A percentile compares a stretch with the other conserved stretches of the same genome.
Conservation (phyloP, 1,140 invertebrate genomes). For the Magallana ariakensis region DNA sequence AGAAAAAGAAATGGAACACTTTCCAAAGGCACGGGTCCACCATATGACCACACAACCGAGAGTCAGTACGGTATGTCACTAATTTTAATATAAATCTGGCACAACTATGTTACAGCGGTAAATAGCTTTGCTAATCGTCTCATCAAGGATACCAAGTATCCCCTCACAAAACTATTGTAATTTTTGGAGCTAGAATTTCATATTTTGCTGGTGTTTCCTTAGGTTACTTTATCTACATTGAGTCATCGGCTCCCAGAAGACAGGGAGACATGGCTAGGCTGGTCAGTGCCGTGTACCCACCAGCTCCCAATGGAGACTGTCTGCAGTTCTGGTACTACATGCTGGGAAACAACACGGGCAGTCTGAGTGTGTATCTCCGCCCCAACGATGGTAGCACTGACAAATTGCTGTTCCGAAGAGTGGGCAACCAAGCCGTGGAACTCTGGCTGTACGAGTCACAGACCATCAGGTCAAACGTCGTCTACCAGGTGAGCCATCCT, state of each 20-base stretch:
- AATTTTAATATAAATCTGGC: no score
- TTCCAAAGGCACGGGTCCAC: slow-evolving; percentile 68
- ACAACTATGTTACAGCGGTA: no score
- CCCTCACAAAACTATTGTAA: no score
- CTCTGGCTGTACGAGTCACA: slow-evolving; percentile 71
- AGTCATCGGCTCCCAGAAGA: slow-evolving; percentile 69
- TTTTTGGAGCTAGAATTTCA: no score
- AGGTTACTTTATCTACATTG: slow-evolving; percentile 78
- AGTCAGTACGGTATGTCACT: slow-evolving; percentile 65
- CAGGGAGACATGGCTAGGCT: slow-evolving; percentile 70
- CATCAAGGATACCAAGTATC: no score
- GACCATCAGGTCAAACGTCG: slow-evolving; percentile 49
- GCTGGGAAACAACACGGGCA: slow-evolving; percentile 82
- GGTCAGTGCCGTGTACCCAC: slow-evolving; percentile 59
- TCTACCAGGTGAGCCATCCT: slow-evolving; percentile 54
- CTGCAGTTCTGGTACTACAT: slow-evolving; percentile 88
- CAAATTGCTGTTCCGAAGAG: slow-evolving; percentile 58
- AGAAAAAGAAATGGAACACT: slow-evolving; percentile 66
- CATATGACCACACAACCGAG: slow-evolving; percentile 72
- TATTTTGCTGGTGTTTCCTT: not conserved
- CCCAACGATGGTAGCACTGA: slow-evolving; percentile 46
- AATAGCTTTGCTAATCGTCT: no score
- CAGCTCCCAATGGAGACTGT: slow-evolving; percentile 60
- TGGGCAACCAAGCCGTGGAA: slow-evolving; percentile 67
- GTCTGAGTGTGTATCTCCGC: slow-evolving; percentile 70